Conservation (phyloP, 2,113 vertebrate genomes). For the Xiphophorus maculatus region DNA sequence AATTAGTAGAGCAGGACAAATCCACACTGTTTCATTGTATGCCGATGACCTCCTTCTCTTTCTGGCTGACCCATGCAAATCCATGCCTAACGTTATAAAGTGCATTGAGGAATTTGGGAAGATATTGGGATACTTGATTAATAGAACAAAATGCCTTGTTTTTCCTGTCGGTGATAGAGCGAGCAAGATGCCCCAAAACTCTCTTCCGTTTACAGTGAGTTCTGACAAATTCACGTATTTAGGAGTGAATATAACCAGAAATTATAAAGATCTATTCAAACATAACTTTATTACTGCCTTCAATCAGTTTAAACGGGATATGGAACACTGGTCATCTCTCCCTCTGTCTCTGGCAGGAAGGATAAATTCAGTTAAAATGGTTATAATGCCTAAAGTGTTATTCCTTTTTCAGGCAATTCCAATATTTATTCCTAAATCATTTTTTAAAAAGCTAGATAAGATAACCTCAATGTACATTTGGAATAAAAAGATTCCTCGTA, state of each 20-base stretch:
- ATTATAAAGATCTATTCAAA: neutral
- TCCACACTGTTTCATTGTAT: neutral
- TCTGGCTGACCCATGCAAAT: neutral
- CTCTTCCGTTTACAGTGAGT: too few relatives aligned
- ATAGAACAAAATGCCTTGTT: neutral
- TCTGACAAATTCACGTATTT: neutral
- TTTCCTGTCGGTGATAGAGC: too few relatives aligned
- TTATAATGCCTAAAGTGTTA: neutral
- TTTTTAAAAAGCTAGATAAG: too few relatives aligned
- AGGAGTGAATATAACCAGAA: neutral
- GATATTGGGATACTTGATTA: neutral
- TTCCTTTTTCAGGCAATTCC: neutral
- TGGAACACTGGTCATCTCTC: neutral
- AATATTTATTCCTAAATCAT: neutral
- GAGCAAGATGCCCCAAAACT: too few relatives aligned
- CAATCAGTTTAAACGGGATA: neutral
- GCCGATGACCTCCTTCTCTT: constrained; percentile 4
- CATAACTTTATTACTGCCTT: neutral
- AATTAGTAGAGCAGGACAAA: neutral
- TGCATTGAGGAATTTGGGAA: neutral
- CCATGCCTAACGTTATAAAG: neutral
- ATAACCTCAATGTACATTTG: too few relatives aligned
- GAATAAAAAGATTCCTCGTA: too few relatives aligned
- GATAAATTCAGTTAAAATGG: neutral
- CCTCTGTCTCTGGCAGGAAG: neutral